phyloP scores from a whole-genome alignment of 2,888 invertebrate genomes.

The Abrostola triplasia region DNA sequence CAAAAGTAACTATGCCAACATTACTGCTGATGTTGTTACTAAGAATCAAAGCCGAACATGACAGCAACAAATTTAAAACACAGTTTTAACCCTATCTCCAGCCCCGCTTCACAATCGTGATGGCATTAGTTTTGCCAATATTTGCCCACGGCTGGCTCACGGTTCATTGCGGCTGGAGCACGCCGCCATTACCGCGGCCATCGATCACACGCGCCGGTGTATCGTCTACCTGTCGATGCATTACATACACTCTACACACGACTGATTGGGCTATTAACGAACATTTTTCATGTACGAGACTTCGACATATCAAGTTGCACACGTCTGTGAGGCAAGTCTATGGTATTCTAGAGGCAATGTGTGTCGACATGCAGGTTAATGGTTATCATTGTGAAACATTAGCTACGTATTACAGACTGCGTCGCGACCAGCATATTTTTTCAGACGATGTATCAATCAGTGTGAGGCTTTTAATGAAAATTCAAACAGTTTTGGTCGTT shows the following conservation, averaged over 20 bases:
- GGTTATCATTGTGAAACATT: constrained; percentile 1
- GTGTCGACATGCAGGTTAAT: constrained; percentile 2
- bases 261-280: constrained; percentile 9
- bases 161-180: constrained; percentile 7
- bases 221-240: constrained; percentile 13
- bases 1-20: too few species aligned
- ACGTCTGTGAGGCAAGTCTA: constrained; percentile 1
- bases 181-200: constrained; percentile 12
- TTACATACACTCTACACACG: neutral
- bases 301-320: constrained; percentile 5
- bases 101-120: too few species aligned
- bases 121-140: neutral
- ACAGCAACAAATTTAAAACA: too few species aligned
- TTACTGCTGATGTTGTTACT: too few species aligned
- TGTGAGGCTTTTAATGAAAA: too few species aligned
- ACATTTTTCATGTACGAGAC: constrained; percentile 2
- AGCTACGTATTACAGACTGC: neutral
- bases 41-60: too few species aligned
- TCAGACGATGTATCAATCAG: neutral
- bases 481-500: too few species aligned
- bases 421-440: neutral
- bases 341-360: neutral
- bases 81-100: neutral
- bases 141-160: constrained; percentile 2
- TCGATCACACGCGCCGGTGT: constrained; percentile 20